Conservation (phyloP, 1,140 invertebrate genomes). For the Drosophila sp. region DNA sequence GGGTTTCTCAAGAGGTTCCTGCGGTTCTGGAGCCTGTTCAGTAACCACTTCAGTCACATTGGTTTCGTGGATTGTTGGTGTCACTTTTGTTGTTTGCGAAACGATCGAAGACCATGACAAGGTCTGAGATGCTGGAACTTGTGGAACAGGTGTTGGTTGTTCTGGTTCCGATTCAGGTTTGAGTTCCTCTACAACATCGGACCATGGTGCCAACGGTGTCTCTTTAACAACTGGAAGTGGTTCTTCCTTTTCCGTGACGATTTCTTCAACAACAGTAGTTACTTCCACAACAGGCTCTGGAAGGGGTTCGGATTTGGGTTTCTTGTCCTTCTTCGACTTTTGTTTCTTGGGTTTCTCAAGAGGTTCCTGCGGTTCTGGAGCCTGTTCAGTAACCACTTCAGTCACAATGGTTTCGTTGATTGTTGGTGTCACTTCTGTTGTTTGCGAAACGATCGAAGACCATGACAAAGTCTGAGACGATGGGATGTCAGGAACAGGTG, state of each 20-base stretch:
- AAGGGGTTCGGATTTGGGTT: constrained; percentile 19
- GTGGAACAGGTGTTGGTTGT: neutral
- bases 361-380: neutral
- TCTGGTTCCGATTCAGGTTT: neutral
- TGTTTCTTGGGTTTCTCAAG: constrained; percentile 46
- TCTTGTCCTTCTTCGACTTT: constrained; percentile 36
- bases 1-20: constrained; percentile 24
- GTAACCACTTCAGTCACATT: neutral
- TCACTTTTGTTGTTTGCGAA: neutral
- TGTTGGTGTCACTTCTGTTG: neutral
- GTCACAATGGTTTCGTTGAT: neutral
- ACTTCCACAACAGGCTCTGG: constrained; percentile 14
- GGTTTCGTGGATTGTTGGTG: neutral
- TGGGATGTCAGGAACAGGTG: neutral
- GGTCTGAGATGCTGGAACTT: neutral
- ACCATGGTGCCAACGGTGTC: constrained; percentile 9
- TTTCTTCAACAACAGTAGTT: constrained; percentile 3
- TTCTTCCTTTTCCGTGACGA: neutral
- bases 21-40: neutral
- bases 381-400: constrained; percentile 2
- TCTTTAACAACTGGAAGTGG: neutral
- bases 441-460: constrained; percentile 1
- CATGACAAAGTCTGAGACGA: neutral
- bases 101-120: constrained; percentile 1
- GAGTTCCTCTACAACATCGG: neutral